Conservation (phyloP, 2,113 vertebrate species). For the Bungarus multicinctus region DNA sequence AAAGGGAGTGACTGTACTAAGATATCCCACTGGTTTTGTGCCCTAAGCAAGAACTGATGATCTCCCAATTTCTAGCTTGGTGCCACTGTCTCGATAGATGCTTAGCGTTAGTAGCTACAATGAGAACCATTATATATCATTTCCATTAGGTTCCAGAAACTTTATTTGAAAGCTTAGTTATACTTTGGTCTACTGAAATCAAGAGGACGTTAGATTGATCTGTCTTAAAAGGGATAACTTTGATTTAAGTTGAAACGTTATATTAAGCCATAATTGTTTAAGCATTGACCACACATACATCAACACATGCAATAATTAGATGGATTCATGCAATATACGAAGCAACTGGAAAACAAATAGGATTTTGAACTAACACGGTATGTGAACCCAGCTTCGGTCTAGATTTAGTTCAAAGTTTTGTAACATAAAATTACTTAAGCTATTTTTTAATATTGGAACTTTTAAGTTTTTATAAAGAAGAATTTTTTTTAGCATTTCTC, state of each 20-base stretch:
- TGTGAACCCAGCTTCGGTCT: background rate
- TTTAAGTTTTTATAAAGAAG: background rate
- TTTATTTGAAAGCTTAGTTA: background rate
- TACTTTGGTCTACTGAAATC: background rate
- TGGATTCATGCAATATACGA: background rate
- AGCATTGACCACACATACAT: background rate
- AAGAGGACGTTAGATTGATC: background rate
- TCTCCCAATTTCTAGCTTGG: background rate
- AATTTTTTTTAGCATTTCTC: background rate
- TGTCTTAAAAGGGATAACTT: background rate
- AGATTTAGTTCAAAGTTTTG: background rate
- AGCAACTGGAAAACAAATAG: background rate
- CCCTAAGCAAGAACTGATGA: background rate
- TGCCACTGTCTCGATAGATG: background rate
- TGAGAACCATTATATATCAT: background rate
- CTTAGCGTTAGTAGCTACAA: background rate
- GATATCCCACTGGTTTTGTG: background rate
- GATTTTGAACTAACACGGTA: background rate
- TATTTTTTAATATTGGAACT: background rate
- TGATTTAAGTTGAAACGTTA: background rate
- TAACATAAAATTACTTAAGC: background rate
- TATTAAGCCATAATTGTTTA: background rate
- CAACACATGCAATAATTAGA: background rate
- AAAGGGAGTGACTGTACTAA: background rate
- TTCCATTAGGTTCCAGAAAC: background rate